These are phyloP conservation scores for Corydoras sp. DNA, from an alignment of 2,113 vertebrate species.

Conservation along the genomic window DNA sequence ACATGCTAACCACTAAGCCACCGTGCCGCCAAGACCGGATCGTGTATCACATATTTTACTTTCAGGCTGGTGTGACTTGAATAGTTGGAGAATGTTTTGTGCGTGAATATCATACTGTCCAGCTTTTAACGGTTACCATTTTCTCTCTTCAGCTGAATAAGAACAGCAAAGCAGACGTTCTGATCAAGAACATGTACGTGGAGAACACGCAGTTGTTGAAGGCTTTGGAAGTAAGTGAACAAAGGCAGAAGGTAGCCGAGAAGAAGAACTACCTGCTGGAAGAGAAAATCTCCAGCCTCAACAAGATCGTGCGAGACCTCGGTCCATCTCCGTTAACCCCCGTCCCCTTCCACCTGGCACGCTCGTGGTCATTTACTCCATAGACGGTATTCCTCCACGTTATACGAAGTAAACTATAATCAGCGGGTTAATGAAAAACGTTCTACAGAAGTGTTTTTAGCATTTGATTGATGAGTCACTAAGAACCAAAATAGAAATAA, in stretches of 20 bases:
- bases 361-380: constrained; percentile 27
- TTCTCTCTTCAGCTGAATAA: constrained; percentile 70
- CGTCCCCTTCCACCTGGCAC: constrained; percentile 53
- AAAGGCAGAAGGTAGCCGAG: constrained; percentile 77
- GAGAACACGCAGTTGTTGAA: constrained; percentile 86
- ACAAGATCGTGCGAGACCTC: constrained; percentile 82
- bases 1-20: too few species aligned
- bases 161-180: constrained; percentile 76
- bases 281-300: constrained; percentile 88
- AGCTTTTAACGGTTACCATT: neutral
- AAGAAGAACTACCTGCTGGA: constrained; percentile 90
- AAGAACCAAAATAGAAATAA: neutral
- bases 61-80: too few species aligned
- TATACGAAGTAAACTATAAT: too few species aligned
- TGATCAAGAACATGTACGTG: constrained; percentile 86
- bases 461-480: too few species aligned
- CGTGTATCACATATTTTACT: too few species aligned
- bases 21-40: too few species aligned
- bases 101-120: neutral
- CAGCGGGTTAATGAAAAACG: too few species aligned
- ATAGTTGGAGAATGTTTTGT: too few species aligned
- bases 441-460: too few species aligned
- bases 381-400: too few species aligned
- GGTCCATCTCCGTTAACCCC: constrained; percentile 63
- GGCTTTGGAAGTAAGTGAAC: constrained; percentile 80